Conservation (phyloP, 2,113 vertebrate genomes). For the Urocolius indicus region DNA sequence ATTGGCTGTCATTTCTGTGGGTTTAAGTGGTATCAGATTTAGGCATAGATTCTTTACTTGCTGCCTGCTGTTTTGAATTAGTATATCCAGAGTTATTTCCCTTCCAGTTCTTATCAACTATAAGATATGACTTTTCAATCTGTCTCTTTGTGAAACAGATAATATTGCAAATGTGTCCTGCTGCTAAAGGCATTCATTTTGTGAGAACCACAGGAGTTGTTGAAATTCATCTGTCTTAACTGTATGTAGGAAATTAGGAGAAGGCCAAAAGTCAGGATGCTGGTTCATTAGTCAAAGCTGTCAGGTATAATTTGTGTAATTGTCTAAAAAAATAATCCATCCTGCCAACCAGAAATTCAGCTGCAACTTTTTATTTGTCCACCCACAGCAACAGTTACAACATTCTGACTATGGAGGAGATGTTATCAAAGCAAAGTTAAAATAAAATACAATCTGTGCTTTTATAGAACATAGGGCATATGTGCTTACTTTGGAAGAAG, state of each 20-base stretch:
- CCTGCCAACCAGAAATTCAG: conserved; percentile 8
- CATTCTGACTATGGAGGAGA: not conserved
- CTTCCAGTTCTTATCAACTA: not conserved
- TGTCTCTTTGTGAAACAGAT: not conserved
- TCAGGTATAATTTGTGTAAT: conserved; percentile 9
- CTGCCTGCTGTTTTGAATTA: not conserved
- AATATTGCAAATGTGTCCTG: not conserved
- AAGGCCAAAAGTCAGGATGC: conserved; percentile 4
- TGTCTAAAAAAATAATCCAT: not conserved
- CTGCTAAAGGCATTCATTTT: not conserved
- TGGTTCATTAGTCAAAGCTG: conserved; percentile 18
- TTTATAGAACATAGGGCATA: not conserved
- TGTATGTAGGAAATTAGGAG: not conserved
- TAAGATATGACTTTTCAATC: not conserved
- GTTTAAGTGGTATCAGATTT: not conserved
- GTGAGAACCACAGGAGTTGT: not conserved
- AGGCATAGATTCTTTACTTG: not conserved
- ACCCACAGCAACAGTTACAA: not conserved
- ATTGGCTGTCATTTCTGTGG: not conserved
- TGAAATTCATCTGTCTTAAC: conserved; percentile 9
- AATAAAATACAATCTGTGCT: not conserved
- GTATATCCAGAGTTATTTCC: not conserved
- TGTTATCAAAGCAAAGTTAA: not conserved
- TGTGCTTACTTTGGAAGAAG: not conserved
- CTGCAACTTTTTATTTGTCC: not conserved